phyloP scores from a whole-genome alignment of 2,888 invertebrate species.

The Agrilus biguttatus region DNA sequence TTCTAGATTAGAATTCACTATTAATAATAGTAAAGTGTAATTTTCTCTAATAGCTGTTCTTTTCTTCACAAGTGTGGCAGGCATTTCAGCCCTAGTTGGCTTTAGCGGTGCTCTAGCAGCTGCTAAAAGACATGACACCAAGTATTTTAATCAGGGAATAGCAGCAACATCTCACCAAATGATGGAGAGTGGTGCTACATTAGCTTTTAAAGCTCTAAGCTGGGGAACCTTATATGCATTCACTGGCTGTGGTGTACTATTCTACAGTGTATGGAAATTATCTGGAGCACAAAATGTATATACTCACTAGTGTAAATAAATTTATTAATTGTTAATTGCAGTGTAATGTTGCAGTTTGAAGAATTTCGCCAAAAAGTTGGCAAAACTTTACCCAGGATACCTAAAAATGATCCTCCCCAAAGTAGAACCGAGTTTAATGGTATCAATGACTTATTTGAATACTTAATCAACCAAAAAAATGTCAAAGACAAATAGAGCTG shows the following conservation, averaged over 20 bases:
- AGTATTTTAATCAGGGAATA: conserved; percentile 62
- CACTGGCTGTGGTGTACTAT: conserved; percentile 68
- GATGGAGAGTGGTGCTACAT: conserved; percentile 59
- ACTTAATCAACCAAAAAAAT: conserved; percentile 32
- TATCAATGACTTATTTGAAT: conserved; percentile 70
- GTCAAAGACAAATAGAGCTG: conserved; percentile 3
- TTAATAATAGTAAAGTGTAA: conserved; percentile 1
- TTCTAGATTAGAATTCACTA: neutral
- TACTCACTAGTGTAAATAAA: conserved; percentile 8
- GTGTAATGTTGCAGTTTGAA: conserved; percentile 42
- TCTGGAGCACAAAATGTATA: conserved; percentile 74
- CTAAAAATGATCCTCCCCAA: conserved; percentile 61
- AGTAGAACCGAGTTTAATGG: conserved; percentile 80
- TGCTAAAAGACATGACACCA: conserved; percentile 66
- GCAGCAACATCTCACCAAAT: conserved; percentile 40
- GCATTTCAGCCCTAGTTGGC: conserved; percentile 65
- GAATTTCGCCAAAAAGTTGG: conserved; percentile 78
- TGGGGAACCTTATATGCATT: conserved; percentile 81
- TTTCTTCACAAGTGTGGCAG: conserved; percentile 58
- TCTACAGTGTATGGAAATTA: conserved; percentile 76
- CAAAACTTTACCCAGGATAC: conserved; percentile 55
- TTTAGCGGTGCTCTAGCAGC: conserved; percentile 66
- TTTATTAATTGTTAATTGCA: neutral
- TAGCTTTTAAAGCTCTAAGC: conserved; percentile 73
- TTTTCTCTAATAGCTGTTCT: conserved; percentile 44